Conservation (phyloP, 2,888 invertebrate genomes). For the Alitta virens region DNA sequence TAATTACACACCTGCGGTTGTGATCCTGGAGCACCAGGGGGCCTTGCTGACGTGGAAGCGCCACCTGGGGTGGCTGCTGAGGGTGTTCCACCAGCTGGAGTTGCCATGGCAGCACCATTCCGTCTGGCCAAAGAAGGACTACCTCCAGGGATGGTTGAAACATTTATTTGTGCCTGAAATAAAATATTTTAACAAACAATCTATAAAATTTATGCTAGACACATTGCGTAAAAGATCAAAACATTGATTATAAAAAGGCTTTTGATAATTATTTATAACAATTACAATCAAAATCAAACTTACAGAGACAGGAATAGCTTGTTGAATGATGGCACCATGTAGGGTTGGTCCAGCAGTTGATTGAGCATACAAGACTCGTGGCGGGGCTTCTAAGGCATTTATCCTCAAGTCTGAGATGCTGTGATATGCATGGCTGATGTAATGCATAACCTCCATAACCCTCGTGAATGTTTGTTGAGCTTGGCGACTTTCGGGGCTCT, state of each 20-base stretch:
- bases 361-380: slow-evolving; percentile 63
- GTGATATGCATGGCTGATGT: slow-evolving; percentile 84
- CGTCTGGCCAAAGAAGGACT: neutral
- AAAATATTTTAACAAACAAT: neutral
- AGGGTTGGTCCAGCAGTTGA: slow-evolving; percentile 29
- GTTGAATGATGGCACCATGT: slow-evolving; percentile 63
- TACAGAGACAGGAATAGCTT: slow-evolving; percentile 69
- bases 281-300: no score
- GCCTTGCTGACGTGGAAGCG: neutral
- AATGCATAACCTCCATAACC: slow-evolving; percentile 79
- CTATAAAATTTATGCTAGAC: neutral
- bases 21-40: no score
- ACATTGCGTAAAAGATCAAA: no score
- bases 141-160: neutral
- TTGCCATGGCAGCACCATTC: neutral
- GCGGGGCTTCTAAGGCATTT: slow-evolving; percentile 68
- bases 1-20: no score
- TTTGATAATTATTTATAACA: no score
- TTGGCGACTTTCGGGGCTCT: slow-evolving; percentile 16
- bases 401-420: slow-evolving; percentile 82
- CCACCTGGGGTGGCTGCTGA: neutral
- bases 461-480: slow-evolving; percentile 70
- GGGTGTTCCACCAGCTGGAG: neutral
- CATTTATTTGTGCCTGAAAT: neutral
- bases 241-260: no score